Percentiles rank a stretch among this genome's conserved stretches.
Evolutionary conservation across 2,888 invertebrate species (phyloP).

Genomic region (Drosophila gaucha): DNA sequence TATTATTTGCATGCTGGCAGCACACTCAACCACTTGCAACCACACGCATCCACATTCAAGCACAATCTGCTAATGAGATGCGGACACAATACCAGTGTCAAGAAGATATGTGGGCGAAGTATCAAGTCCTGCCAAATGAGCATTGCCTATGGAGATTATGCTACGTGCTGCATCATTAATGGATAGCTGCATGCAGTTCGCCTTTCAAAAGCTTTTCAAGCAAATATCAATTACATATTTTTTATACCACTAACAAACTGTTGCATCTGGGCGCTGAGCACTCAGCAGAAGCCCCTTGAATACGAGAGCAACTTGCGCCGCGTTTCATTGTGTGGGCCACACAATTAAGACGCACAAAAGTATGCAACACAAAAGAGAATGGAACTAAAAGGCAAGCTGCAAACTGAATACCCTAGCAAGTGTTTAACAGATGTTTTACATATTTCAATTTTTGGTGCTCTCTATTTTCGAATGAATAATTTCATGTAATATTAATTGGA

Average conservation of each 20-base stretch:
- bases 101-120: neutral
- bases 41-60: neutral
- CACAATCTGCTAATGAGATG: constrained; percentile 32
- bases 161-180: constrained; percentile 3
- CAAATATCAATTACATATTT: constrained; percentile 17
- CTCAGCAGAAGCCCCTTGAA: constrained; percentile 11
- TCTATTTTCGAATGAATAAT: too few relatives aligned
- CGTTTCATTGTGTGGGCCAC: constrained; percentile 11
- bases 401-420: too few relatives aligned
- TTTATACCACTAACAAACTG: constrained; percentile 20
- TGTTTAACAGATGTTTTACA: too few relatives aligned
- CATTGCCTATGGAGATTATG: neutral
- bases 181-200: neutral
- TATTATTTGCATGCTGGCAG: neutral
- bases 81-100: constrained; percentile 3
- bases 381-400: too few relatives aligned
- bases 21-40: neutral
- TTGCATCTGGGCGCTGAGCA: constrained; percentile 20
- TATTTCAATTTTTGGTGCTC: too few relatives aligned
- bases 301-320: constrained; percentile 5
- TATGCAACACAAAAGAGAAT: constrained; percentile 42
- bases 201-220: neutral
- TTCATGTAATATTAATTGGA: too few relatives aligned
- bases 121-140: neutral
- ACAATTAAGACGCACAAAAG: constrained; percentile 39